Base-by-base conservation (phyloP, 2,113 vertebrate species). In the Pardalotus punctatus region DNA sequence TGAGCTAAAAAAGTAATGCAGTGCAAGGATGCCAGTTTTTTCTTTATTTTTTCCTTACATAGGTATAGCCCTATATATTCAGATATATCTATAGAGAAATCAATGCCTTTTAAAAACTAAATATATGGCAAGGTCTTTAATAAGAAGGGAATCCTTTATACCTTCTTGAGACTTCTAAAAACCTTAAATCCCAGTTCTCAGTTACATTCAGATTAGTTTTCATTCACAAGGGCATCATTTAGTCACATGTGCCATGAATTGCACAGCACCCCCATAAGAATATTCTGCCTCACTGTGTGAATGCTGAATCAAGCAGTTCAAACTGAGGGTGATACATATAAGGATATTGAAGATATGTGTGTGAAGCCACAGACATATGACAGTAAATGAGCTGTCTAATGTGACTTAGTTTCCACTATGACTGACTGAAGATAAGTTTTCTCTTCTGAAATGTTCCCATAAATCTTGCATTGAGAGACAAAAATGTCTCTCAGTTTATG, bases 281-380 rank as follows among this genome's bases (percentile, higher is more conserved):
- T 40, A 62, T 84, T 70, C 53, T 79, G 23, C 40, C 42, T 92
- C 31, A 70, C 23, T 73, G 54, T 53, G n/a, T 62, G 82, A 80
- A 86, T 25, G 50, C 21, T 83, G 48, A 91, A 87, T 71, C 29
- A 60, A 94, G 42, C 47, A 93, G 76, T 93, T 95, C 81, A 89
- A 54, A 78, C 66, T 29, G 16, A 74, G 74, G 86, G 38, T 43
- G 43, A 81, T 19, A 60, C 38, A 29, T 45, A 33, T 17, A 74
- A 80, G 19, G 16, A 50, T 65, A 54, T 17, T 73, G 31, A 67
- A 79, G 45, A 70, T 53, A 33, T 0, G 1, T 45, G 27, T 61
- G 23, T 40, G 48, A 88, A 90, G 12, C 45, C 74, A 65, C 25
- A 80, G 28, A 40, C 36, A 40, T 67, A 47, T 8, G 27, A 95